Percentiles rank a stretch among this genome's conserved stretches.
Conservation (phyloP, 2,797 vertebrate genomes). For the Bradypodion pumilum region DNA sequence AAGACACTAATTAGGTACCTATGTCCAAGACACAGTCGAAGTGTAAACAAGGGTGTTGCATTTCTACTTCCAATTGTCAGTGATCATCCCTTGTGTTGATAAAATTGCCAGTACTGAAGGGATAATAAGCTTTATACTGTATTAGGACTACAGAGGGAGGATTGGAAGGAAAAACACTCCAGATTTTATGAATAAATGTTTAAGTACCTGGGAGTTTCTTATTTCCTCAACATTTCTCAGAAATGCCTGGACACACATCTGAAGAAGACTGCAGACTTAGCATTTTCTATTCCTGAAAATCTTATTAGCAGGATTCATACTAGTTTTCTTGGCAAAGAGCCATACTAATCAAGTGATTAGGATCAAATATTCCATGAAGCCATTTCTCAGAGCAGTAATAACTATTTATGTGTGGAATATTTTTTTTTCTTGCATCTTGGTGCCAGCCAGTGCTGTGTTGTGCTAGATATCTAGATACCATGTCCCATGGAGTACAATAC, state of each 20-base stretch:
- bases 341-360: neutral
- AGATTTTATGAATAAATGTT: neutral
- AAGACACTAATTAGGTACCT: neutral
- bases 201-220: neutral
- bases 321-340: neutral
- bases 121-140: neutral
- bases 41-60: neutral
- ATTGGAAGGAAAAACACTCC: neutral
- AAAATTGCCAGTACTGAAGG: neutral
- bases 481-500: neutral
- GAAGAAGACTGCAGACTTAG: neutral
- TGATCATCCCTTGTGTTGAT: neutral
- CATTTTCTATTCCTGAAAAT: neutral
- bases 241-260: neutral
- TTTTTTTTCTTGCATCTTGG: neutral
- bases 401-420: neutral
- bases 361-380: neutral
- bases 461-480: neutral
- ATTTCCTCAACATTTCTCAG: neutral
- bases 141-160: neutral
- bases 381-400: neutral
- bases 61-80: neutral
- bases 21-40: neutral
- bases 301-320: neutral
- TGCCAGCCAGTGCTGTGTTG: neutral